Conservation (phyloP, 1,140 invertebrate species). For the Neotoxoptera formosana region DNA sequence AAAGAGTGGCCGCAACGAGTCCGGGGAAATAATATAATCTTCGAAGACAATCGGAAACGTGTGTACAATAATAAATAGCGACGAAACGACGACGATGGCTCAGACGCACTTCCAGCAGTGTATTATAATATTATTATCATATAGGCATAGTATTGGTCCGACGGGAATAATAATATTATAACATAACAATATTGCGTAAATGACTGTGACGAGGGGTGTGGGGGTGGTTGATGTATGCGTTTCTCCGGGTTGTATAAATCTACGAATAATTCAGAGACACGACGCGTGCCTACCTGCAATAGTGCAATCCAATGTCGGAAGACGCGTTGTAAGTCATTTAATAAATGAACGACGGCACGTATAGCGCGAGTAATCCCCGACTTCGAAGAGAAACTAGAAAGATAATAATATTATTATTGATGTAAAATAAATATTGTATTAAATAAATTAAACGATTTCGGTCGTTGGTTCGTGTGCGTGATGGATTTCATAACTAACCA, state of each 20-base stretch:
- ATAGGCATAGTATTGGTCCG: not conserved
- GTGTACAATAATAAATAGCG: not conserved
- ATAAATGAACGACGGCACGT: no score
- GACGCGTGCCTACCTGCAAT: not conserved
- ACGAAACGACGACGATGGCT: not conserved
- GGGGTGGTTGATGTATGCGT: not conserved
- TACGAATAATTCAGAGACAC: not conserved
- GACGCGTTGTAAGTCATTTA: no score
- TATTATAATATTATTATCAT: not conserved
- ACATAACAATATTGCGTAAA: not conserved
- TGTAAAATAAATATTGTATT: not conserved
- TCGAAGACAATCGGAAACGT: not conserved
- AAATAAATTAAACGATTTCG: not conserved
- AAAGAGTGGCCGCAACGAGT: no score
- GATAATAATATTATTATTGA: not conserved
- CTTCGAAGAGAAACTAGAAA: not conserved
- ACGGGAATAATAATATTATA: not conserved
- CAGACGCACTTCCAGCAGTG: not conserved
- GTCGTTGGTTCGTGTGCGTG: not conserved
- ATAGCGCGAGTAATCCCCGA: not conserved
- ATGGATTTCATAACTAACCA: not conserved
- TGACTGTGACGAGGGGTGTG: not conserved
- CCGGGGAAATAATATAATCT: not conserved
- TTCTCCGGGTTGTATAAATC: not conserved
- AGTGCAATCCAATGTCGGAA: no score